Conservation (phyloP, 2,888 invertebrate genomes). For the Seladonia tumulorum region DNA sequence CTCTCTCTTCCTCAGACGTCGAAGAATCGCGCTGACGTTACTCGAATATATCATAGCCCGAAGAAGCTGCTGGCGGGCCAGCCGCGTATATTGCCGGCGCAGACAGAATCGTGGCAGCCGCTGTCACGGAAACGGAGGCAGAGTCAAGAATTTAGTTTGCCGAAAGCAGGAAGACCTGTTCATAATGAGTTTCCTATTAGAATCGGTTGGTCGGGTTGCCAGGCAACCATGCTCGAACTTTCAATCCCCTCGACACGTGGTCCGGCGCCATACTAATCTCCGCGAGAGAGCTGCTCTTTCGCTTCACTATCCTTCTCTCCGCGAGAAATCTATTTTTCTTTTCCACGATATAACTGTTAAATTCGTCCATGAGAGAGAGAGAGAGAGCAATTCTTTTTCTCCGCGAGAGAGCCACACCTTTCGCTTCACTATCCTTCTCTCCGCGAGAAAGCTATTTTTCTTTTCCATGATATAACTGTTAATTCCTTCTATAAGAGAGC, state of each 20-base stretch:
- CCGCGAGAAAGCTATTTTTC: too few species aligned
- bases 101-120: constrained; percentile 48
- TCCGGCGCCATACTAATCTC: not conserved
- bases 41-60: constrained; percentile 54
- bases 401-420: too few species aligned
- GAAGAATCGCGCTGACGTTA: constrained; percentile 60
- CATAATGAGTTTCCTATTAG: constrained; percentile 84
- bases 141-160: constrained; percentile 79
- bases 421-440: too few species aligned
- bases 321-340: not conserved
- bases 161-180: constrained; percentile 77
- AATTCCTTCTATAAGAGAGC: too few species aligned
- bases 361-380: too few species aligned
- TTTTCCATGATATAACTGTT: too few species aligned
- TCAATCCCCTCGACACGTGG: constrained; percentile 67
- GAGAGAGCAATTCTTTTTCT: too few species aligned
- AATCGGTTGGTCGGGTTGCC: constrained; percentile 79
- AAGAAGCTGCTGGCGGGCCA: constrained; percentile 34
- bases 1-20: constrained; percentile 27
- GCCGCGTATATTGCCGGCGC: constrained; percentile 50
- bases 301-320: too few species aligned
- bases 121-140: constrained; percentile 53
- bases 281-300: not conserved
- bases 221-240: constrained; percentile 76
- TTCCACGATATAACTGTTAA: not conserved